Evolutionary conservation across 2,113 vertebrate genomes (phyloP).

Genomic region (Etheostoma cragini): DNA sequence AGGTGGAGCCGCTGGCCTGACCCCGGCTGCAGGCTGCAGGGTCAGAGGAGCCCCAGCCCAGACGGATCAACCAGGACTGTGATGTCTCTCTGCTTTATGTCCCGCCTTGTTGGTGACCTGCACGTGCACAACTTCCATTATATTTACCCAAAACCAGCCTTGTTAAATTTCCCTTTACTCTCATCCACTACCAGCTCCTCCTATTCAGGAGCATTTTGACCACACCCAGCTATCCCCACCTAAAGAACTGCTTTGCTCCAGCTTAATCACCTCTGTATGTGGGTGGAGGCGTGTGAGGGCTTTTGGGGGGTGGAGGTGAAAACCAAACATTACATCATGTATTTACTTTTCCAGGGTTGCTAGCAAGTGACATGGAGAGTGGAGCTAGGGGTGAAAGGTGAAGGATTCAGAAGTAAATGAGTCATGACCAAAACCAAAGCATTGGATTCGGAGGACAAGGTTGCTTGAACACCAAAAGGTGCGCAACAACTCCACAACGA

Average conservation of each 20-base stretch:
- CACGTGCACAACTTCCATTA: slow-evolving; percentile 31
- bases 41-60: slow-evolving; percentile 47
- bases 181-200: slow-evolving; percentile 29
- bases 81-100: slow-evolving; percentile 29
- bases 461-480: slow-evolving; percentile 65
- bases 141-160: slow-evolving; percentile 38
- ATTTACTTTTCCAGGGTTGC: slow-evolving; percentile 77
- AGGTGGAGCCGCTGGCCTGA: slow-evolving; percentile 53
- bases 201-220: slow-evolving; percentile 35
- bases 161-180: slow-evolving; percentile 34
- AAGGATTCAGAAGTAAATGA: slow-evolving; percentile 82
- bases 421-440: slow-evolving; percentile 79
- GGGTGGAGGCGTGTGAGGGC: slow-evolving; percentile 44
- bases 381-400: slow-evolving; percentile 77
- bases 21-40: slow-evolving; percentile 49
- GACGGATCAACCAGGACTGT: slow-evolving; percentile 41
- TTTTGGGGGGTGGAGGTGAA: slow-evolving; percentile 35
- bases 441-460: slow-evolving; percentile 59
- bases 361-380: slow-evolving; percentile 65
- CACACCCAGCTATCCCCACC: slow-evolving; percentile 58
- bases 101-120: slow-evolving; percentile 47
- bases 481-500: slow-evolving; percentile 36
- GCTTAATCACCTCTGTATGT: slow-evolving; percentile 68
- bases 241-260: slow-evolving; percentile 51
- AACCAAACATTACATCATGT: slow-evolving; percentile 78